Base-by-base conservation (phyloP, 2,113 vertebrate genomes). In the Cryptomyrus ogoouensis region DNA sequence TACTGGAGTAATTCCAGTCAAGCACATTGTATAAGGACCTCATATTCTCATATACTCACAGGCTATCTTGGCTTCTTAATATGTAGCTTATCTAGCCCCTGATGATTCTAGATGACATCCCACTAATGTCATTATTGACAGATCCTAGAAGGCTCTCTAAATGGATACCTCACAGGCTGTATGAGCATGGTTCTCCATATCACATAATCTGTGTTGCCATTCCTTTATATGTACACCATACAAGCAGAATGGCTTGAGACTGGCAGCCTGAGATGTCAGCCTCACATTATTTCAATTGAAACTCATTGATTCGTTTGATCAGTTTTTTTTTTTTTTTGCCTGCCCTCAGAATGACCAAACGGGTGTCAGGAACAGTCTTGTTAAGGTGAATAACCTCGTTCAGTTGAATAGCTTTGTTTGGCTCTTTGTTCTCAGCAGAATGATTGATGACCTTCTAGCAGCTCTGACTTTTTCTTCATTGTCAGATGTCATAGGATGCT, bases 1-100 rank as follows among this genome's bases (percentile, higher is more conserved):
- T 80, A 2, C 87, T 53, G 87, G 74, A 80, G 13, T 80, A 80
- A 80, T 70, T 70, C 62, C 62, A 70, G 62, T 70, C 62, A 70
- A 31, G 27, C 27, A 70, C n/a, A 27, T 66, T 27, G 9, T 66
- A 27, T 70, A 31, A 70, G 62, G 27, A 27, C 62, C 10, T 66
- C 8, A 66, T 62, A 62, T 62, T 62, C 58, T 62, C 7, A 66
- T 66, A 27, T 66, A 66, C 9, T 66, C n/a, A 66, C 24, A 62
- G 58, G 21, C 24, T 27, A 62, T 66, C 62, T 31, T 66, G n/a
- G 62, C 62, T 66, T 66, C n/a, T 66, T 27, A 27, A 66, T 66
- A 27, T 17, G 31, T 77, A 39, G 13, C 35, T 77, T 77, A 39
- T 42, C 70, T 39, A 39, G 15, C 70, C 15, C 35, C 70, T 39